Percentiles rank a stretch among this genome's conserved stretches.
Conservation (phyloP, 1,140 invertebrate genomes). For the Neuroterus valhalla region DNA sequence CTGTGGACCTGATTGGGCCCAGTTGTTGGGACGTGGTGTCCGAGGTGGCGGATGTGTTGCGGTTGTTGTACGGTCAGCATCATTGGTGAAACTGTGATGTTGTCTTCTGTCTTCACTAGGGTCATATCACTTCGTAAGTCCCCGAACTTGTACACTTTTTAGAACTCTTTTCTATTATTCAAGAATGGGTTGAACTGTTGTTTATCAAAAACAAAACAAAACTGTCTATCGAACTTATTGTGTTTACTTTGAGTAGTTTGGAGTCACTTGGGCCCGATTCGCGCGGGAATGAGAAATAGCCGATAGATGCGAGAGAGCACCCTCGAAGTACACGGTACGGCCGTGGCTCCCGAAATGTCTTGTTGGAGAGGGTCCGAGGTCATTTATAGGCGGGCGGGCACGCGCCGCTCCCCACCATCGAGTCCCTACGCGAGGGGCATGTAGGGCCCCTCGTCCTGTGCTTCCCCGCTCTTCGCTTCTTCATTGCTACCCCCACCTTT, state of each 20-base stretch:
- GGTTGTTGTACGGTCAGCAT: constrained; percentile 71
- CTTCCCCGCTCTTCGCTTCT: constrained; percentile 45
- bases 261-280: not conserved
- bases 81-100: constrained; percentile 56
- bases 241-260: too few relatives aligned
- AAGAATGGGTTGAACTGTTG: too few relatives aligned
- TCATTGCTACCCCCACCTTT: constrained; percentile 48
- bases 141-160: not conserved
- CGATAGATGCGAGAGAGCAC: constrained; percentile 24
- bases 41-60: constrained; percentile 58
- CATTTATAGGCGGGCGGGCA: constrained; percentile 73
- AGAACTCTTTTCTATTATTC: not conserved
- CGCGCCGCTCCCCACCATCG: constrained; percentile 70
- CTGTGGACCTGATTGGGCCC: constrained; percentile 56
- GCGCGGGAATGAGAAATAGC: constrained; percentile 30
- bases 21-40: constrained; percentile 40
- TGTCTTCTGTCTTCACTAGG: constrained; percentile 65
- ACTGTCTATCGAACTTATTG: too few relatives aligned
- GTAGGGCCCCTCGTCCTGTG: constrained; percentile 53
- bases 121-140: constrained; percentile 66
- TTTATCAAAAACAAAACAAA: too few relatives aligned
- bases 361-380: constrained; percentile 68
- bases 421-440: constrained; percentile 62
- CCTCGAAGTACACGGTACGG: constrained; percentile 60
- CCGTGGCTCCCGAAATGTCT: constrained; percentile 74